Evolutionary conservation across 1,140 invertebrate species (phyloP).

Genomic region (Sarcophaga peregrina): DNA sequence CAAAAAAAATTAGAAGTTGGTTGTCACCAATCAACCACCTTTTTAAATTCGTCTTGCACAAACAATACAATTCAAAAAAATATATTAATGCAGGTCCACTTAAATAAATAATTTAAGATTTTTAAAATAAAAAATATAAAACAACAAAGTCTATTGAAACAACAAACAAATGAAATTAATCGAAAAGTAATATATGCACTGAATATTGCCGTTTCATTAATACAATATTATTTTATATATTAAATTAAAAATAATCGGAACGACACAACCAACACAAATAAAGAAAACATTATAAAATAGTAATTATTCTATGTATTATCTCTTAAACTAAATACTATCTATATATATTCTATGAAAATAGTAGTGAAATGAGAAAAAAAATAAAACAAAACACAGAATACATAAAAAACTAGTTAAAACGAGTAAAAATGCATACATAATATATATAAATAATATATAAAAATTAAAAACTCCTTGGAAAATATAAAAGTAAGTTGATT

Average conservation of each 20-base stretch:
- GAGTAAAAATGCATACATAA: not conserved
- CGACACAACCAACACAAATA: too few species aligned
- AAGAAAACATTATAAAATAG: too few species aligned
- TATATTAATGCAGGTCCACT: conserved; percentile 11
- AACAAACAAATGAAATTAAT: not conserved
- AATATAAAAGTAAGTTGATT: not conserved
- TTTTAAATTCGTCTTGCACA: not conserved
- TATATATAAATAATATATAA: not conserved
- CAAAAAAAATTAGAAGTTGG: too few species aligned
- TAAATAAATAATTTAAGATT: not conserved
- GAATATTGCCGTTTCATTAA: conserved; percentile 5
- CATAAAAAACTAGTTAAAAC: conserved; percentile 11
- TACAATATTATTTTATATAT: not conserved
- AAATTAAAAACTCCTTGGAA: not conserved
- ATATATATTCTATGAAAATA: not conserved
- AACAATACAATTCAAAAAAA: not conserved
- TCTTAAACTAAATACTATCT: too few species aligned
- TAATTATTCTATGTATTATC: too few species aligned
- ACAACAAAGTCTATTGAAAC: not conserved
- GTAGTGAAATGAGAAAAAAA: not conserved
- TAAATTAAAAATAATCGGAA: too few species aligned
- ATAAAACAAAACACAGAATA: not conserved
- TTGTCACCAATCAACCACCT: not conserved
- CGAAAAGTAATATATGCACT: not conserved
- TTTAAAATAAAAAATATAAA: conserved; percentile 1